Base-by-base conservation (phyloP, 1,140 invertebrate species). In the Habropoda laboriosa region DNA sequence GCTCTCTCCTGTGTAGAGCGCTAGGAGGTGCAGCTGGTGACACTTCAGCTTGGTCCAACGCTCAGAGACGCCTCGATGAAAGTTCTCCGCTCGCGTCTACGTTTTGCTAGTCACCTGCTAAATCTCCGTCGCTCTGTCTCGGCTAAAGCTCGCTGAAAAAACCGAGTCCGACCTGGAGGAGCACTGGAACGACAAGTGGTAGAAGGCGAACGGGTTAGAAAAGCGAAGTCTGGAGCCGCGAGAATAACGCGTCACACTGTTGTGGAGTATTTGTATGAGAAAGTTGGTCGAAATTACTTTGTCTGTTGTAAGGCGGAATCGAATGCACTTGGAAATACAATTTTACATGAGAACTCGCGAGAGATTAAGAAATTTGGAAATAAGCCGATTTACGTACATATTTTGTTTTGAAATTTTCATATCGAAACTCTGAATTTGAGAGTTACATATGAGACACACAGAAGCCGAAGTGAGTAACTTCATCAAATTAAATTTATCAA, bases 61-160 rank as follows among this genome's bases (percentile, higher is more conserved):
- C 83, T 80, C 70, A 18, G 76, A 73, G 79, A 83, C 51, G 58
- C 35, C 13, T 7, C 35, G 78, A 51, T 60, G 70, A 80, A 76
- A 77, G 78, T 80, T 64, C 63, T 49, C 38, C 71, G 27, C 70
- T 42, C 35, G 42, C 42, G 68, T 57, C 42, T n/a, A 81, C 83
- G 55, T 68, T 73, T 24, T 24, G 40, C 47, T 74, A 47, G 63
- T 66, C 63, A 49, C 35, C 74, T 77, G 83, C 35, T 89, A 89
- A 88, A 87, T 88, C 85, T 84, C 57, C 79, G 86, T 84, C 68
- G 61, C 72, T 63, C 42, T 60, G 79, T 40, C 51, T 70, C 75
- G 18, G 32, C 32, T 60, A 60, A 71, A 24, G 55, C 55, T 60
- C 53, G 75, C 55, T 77, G 71, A 40, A 78, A 71, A 77, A 77